Evolutionary conservation across 1,140 invertebrate genomes (phyloP).

Genomic region (Bombus picipes): DNA sequence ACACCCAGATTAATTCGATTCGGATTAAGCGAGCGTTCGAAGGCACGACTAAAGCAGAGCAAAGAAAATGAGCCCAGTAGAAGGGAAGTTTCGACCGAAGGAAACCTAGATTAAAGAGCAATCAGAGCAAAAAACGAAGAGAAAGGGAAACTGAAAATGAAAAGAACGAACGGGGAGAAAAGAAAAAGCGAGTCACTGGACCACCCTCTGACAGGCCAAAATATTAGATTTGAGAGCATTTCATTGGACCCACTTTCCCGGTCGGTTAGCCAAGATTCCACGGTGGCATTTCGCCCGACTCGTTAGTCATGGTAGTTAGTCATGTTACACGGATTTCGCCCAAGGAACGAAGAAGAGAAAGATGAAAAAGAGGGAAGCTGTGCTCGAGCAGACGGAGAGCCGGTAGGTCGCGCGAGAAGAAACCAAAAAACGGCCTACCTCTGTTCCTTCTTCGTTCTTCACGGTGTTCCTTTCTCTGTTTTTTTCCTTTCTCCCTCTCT

Average conservation of each 20-base stretch:
- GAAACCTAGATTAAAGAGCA: constrained; percentile 27
- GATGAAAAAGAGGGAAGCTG: constrained; percentile 25
- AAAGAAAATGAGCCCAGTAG: not conserved
- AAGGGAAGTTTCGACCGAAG: not conserved
- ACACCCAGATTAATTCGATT: not conserved
- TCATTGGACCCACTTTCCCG: constrained; percentile 44
- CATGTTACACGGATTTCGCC: constrained; percentile 68
- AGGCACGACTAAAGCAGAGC: not conserved
- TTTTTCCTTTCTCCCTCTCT: constrained; percentile 8
- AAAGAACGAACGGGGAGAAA: constrained; percentile 8
- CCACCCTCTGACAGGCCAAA: constrained; percentile 40
- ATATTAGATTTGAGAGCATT: constrained; percentile 62
- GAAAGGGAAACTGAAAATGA: not conserved
- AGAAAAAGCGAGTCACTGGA: not conserved
- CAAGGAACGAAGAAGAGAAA: constrained; percentile 51
- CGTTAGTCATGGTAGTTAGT: constrained; percentile 80
- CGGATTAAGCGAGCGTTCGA: constrained; percentile 3
- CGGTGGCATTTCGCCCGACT: constrained; percentile 76
- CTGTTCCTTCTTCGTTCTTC: constrained; percentile 22
- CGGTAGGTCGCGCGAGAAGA: constrained; percentile 15
- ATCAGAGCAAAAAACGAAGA: not conserved
- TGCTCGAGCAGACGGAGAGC: constrained; percentile 5
- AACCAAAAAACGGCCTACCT: constrained; percentile 18
- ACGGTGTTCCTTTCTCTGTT: not conserved
- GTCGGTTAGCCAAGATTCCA: constrained; percentile 73